Evolutionary conservation across 1,140 invertebrate species (phyloP), one percentile per base, ranked within the genome.

Genomic region (Leptinotarsa texana): DNA sequence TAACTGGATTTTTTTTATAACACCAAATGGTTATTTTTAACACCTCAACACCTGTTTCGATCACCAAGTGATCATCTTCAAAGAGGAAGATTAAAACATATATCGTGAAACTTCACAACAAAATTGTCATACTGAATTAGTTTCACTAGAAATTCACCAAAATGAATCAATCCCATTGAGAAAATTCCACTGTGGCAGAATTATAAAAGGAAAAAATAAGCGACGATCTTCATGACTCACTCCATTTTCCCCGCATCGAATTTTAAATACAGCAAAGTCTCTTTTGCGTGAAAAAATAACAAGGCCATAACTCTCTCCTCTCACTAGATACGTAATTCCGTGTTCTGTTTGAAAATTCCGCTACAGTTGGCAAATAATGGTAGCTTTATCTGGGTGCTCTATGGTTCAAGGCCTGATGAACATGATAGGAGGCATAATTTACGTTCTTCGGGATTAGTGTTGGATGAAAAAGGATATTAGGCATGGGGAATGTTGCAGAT

Each of bases 331-430:
- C 51, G 51, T 57, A 57, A 57, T 57, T 57, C 51, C 51, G 51
- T 57, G 51, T 57, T 57, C 51, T 57, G 51, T 57, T 57, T 57
- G 51, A 18, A 17, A 57, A 57, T 57, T 57, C 51, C n/a, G n/a
- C 51, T 57, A 57, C 51, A 57, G 51, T 57, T 57, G 51, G 51
- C 51, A 57, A 57, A 57, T 57, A 57, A 57, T 18, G 51, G 51
- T 57, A 18, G 51, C 51, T 57, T 57, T 57, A 57, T 57, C 51
- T 57, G 51, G 15, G 17, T 18, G 15, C 51, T 15, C 15, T 57
- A 17, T 15, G 6, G 51, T 57, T 57, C 51, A 57, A 57, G 51
- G 51, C 51, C 51, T 18, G 51, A 57, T 57, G 51, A 57, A 57
- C 51, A 15, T 18, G 51, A 57, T 57, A 57, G 51, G n/a, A 57